A percentile compares a stretch with the other conserved stretches of the same genome.
phyloP scores from a whole-genome alignment of 2,113 vertebrate genomes.

The Tachuris rubrigastra region DNA sequence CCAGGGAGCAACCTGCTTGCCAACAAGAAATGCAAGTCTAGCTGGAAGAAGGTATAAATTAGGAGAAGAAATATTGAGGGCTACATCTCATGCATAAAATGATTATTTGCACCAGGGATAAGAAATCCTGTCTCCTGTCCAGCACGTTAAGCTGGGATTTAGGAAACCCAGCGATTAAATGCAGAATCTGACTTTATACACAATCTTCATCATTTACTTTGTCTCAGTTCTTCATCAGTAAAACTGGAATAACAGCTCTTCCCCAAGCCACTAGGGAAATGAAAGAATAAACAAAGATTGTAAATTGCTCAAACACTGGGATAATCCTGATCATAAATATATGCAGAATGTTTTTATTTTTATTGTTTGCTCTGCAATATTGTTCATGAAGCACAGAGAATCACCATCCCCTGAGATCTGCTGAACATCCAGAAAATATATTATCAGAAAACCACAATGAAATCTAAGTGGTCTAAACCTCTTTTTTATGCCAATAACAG shows the following conservation, averaged over 20 bases:
- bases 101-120: neutral
- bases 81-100: neutral
- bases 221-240: neutral
- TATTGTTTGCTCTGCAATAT: constrained; percentile 29
- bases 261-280: neutral
- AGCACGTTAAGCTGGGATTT: neutral
- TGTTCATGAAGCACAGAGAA: neutral
- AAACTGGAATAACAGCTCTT: constrained; percentile 1
- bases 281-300: constrained; percentile 47
- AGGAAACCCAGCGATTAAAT: neutral
- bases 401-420: neutral
- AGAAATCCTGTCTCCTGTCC: neutral
- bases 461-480: constrained; percentile 8
- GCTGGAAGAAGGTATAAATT: neutral
- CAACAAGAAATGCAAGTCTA: neutral
- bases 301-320: constrained; percentile 35
- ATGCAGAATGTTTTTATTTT: constrained; percentile 58
- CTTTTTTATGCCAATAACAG: neutral
- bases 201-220: neutral
- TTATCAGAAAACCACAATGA: neutral
- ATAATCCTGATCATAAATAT: constrained; percentile 47
- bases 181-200: neutral
- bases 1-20: neutral
- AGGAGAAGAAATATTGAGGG: neutral
- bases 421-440: neutral